Evolutionary conservation across 2,888 invertebrate genomes (phyloP), one percentile per base, ranked within the genome.

Genomic region (Phymatocera aterrima): DNA sequence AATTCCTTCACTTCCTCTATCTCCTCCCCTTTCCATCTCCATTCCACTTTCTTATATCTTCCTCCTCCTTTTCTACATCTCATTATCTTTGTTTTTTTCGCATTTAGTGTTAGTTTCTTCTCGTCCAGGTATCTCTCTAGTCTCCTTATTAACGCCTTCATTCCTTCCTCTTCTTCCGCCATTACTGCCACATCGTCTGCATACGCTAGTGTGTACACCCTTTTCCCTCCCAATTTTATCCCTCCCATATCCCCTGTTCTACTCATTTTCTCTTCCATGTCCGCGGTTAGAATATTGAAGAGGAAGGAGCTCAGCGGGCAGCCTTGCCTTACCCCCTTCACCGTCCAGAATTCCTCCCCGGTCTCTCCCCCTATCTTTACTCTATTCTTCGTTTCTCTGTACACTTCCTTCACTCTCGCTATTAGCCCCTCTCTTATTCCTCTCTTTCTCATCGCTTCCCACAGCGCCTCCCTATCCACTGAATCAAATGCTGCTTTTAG

Each of bases 401-500:
- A 80, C 0, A 80, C 70, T 10, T 79, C 79, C 4, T 64, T 40
- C 12, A 70, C 57, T n/a, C 79, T 79, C n/a, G 34, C 37, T 2
- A 48, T 43, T 2, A 79, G 18, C 2, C 72, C 48, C n/a, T 64
- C 65, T 28, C 64, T 72, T n/a, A 78, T 34, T 6, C 78, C 79
- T 51, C 46, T 75, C 21, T 57, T 34, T 15, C 34, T 46, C 78
- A 78, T 65, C 6, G 40, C 43, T 24, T 81, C 37, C 75, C 68
- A 70, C 8, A 81, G 21, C 21, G 37, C 51, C 24, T 48, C 28
- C 31, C 79, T 78, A 15, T 81, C 21, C 24, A 81, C 77, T 31
- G 77, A 72, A 64, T 81, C 80, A 12, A 81, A 81, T 0, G 80
- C 81, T 15, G 80, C 79, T 40, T 81, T 80, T 0, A 81, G 21